Conservation (phyloP, 2,113 vertebrate species). For the Nannobrachium achirus region DNA sequence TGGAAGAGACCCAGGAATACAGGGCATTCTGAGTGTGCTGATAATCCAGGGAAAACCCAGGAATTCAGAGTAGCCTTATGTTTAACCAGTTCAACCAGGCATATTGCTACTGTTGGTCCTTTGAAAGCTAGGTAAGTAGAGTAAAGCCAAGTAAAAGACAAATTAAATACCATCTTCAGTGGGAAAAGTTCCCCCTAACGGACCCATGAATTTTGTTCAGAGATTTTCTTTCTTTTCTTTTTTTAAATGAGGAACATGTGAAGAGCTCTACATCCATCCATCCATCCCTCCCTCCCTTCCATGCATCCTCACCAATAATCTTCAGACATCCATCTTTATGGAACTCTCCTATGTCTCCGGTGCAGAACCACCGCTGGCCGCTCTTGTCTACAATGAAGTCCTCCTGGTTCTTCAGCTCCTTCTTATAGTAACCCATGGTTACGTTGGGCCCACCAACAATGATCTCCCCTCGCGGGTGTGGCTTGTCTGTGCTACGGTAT, state of each 20-base stretch:
- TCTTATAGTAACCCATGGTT: slow-evolving; percentile 97
- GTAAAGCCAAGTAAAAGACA: too few species aligned
- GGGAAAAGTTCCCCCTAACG: too few species aligned
- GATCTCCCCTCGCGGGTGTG: slow-evolving; percentile 92
- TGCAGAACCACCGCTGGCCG: slow-evolving; percentile 95
- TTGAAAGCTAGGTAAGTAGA: too few species aligned
- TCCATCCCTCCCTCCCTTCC: background rate
- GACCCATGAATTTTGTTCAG: too few species aligned
- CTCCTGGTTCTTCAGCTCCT: slow-evolving; percentile 79
- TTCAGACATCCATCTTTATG: slow-evolving; percentile 93
- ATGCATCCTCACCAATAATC: slow-evolving; percentile 88
- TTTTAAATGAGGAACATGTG: too few species aligned
- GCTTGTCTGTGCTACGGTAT: slow-evolving; percentile 89
- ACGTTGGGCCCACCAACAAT: slow-evolving; percentile 92
- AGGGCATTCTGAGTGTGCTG: background rate
- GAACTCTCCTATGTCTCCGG: slow-evolving; percentile 94
- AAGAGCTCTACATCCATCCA: background rate
- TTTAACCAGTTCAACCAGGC: too few species aligned
- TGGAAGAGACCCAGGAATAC: slow-evolving; percentile 17
- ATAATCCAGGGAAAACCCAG: too few species aligned
- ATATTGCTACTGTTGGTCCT: too few species aligned
- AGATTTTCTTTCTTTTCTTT: too few species aligned
- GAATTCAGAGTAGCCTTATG: too few species aligned
- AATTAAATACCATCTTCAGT: too few species aligned
- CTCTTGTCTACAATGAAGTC: slow-evolving; percentile 90